Conservation (phyloP, 2,113 vertebrate species). For the Diphyllodes magnificus region DNA sequence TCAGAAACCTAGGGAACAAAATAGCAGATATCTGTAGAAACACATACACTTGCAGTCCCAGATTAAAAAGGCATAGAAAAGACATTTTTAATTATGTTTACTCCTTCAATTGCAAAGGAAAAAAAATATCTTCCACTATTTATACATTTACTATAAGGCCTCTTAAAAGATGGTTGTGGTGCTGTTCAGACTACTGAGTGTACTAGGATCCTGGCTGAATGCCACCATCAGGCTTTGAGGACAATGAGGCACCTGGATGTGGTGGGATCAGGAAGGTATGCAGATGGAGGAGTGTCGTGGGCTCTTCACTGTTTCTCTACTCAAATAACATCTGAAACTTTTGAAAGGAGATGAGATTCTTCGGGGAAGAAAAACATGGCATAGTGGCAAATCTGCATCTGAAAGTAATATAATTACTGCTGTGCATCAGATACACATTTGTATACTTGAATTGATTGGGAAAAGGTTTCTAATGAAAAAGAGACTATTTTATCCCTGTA, state of each 20-base stretch:
- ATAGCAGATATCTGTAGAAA: background rate
- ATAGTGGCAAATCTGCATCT: slow-evolving; percentile 29
- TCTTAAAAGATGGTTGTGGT: background rate
- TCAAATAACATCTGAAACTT: slow-evolving; percentile 46
- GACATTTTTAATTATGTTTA: background rate
- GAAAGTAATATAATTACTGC: background rate
- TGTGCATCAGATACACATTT: background rate
- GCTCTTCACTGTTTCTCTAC: slow-evolving; percentile 31
- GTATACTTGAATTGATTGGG: background rate
- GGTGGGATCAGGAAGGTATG: background rate
- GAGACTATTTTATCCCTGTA: background rate
- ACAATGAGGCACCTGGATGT: background rate
- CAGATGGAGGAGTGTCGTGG: background rate
- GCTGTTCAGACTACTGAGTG: background rate
- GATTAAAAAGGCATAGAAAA: background rate
- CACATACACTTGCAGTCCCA: background rate
- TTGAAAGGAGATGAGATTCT: slow-evolving; percentile 12
- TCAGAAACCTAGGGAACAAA: background rate
- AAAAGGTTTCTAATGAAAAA: slow-evolving; percentile 13
- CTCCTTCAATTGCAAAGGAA: background rate
- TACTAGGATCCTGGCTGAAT: background rate
- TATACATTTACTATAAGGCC: background rate
- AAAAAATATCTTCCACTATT: background rate
- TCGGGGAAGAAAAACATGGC: background rate
- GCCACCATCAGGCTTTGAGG: background rate